These are phyloP conservation scores for Festucalex cinctus DNA, from an alignment of 2,113 vertebrate genomes.

Conservation along the genomic window DNA sequence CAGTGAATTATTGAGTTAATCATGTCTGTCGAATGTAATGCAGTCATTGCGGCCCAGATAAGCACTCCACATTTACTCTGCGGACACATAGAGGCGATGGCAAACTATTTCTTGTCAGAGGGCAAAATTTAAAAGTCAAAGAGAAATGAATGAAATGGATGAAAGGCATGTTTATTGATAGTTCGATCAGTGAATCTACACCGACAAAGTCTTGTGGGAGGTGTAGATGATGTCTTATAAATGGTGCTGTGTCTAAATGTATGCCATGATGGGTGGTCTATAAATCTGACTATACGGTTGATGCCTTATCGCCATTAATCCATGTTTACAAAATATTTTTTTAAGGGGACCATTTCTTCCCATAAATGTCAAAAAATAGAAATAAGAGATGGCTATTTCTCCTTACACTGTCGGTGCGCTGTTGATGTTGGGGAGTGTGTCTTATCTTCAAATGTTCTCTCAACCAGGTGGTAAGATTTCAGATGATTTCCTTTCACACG, in stretches of 20 bases:
- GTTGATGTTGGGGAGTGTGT: not conserved
- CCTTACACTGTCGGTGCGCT: not conserved
- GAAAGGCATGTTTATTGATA: conserved; percentile 59
- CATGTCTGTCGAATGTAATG: not conserved
- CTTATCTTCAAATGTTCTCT: not conserved
- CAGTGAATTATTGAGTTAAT: not conserved
- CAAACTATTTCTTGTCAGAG: conserved; percentile 53
- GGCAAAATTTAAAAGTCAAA: conserved; percentile 72
- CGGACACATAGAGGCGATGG: conserved; percentile 29
- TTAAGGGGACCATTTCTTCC: not conserved
- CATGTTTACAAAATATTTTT: not conserved
- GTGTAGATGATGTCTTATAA: not conserved
- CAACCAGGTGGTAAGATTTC: not conserved
- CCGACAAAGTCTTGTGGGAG: conserved; percentile 19
- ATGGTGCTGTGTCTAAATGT: too few relatives aligned
- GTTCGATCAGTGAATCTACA: conserved; percentile 13
- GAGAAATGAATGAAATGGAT: conserved; percentile 65
- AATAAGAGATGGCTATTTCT: not conserved
- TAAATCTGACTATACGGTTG: too few relatives aligned
- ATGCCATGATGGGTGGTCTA: too few relatives aligned
- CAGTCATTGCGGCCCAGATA: conserved; percentile 8
- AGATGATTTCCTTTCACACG: not conserved
- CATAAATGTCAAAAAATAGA: not conserved
- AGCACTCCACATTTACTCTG: conserved; percentile 44
- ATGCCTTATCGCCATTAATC: not conserved